Percentiles rank a stretch among this genome's conserved stretches.
These are phyloP conservation scores for Anaspis maculata DNA, from an alignment of 2,888 invertebrate genomes.

Conservation along the genomic window DNA sequence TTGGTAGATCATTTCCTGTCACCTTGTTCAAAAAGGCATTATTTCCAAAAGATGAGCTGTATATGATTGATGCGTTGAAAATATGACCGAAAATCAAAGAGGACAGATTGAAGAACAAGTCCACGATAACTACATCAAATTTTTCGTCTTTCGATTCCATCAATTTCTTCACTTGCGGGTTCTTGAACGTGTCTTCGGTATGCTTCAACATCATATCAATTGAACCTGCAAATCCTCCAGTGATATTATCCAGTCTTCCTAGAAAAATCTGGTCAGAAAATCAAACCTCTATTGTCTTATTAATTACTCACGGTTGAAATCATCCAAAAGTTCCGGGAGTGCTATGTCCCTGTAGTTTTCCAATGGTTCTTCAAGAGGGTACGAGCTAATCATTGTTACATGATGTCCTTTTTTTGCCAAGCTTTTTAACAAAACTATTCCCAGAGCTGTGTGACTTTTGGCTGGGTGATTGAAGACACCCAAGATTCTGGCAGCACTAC, in stretches of 20 bases:
- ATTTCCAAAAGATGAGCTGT: conserved; percentile 27
- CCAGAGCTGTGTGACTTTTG: not conserved
- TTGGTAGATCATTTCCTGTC: conserved; percentile 31
- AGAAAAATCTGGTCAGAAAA: no score
- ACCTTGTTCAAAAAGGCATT: conserved; percentile 23
- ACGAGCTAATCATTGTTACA: not conserved
- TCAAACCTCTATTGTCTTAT: not conserved
- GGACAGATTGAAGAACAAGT: conserved; percentile 32
- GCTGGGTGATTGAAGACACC: conserved; percentile 1
- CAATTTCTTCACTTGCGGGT: not conserved
- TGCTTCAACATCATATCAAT: not conserved
- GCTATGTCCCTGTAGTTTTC: not conserved
- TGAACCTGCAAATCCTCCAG: not conserved
- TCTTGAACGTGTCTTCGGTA: not conserved
- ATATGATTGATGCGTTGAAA: conserved; percentile 32
- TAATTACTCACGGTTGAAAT: not conserved
- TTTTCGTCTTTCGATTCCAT: not conserved
- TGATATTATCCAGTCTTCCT: no score
- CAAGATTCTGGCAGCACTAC: conserved; percentile 1
- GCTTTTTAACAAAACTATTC: not conserved
- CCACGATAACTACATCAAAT: conserved; percentile 10
- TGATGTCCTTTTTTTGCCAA: not conserved
- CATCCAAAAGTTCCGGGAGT: not conserved
- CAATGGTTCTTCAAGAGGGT: not conserved
- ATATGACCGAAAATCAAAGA: conserved; percentile 32